Conservation (phyloP, 2,797 vertebrate genomes). For the Eptatretus atami region DNA sequence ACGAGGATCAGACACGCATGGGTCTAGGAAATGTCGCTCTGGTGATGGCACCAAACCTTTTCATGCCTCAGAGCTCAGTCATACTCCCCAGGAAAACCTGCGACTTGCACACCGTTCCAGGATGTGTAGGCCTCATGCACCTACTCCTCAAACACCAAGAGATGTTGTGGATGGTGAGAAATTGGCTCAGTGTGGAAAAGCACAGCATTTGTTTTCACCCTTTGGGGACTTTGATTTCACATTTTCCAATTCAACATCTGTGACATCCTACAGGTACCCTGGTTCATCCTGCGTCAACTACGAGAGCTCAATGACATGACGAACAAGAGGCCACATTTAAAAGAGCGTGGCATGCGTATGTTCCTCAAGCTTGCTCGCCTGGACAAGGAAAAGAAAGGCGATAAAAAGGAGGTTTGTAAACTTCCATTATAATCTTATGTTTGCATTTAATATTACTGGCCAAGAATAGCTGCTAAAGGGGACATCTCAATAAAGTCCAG, state of each 20-base stretch:
- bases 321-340: constrained; percentile 4
- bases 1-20: constrained; percentile 48
- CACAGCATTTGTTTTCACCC: too few relatives aligned
- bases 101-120: neutral
- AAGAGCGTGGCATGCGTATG: neutral
- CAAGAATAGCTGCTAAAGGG: too few relatives aligned
- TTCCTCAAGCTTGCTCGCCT: neutral
- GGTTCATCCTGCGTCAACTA: constrained; percentile 1
- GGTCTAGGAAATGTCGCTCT: constrained; percentile 60
- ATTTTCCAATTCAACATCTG: too few relatives aligned
- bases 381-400: constrained; percentile 3
- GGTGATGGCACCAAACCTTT: constrained; percentile 69
- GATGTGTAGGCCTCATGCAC: neutral
- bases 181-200: too few relatives aligned
- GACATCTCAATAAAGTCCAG: too few relatives aligned
- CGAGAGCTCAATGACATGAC: neutral
- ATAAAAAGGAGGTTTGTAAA: neutral
- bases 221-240: too few relatives aligned
- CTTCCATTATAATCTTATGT: too few relatives aligned
- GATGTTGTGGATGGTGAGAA: neutral
- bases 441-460: too few relatives aligned
- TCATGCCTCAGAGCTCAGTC: constrained; percentile 17
- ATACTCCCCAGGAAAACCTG: neutral
- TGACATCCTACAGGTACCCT: neutral
- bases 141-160: neutral